Evolutionary conservation across 2,888 invertebrate genomes (phyloP).

Genomic region (Caenorhabditis uteleia): DNA sequence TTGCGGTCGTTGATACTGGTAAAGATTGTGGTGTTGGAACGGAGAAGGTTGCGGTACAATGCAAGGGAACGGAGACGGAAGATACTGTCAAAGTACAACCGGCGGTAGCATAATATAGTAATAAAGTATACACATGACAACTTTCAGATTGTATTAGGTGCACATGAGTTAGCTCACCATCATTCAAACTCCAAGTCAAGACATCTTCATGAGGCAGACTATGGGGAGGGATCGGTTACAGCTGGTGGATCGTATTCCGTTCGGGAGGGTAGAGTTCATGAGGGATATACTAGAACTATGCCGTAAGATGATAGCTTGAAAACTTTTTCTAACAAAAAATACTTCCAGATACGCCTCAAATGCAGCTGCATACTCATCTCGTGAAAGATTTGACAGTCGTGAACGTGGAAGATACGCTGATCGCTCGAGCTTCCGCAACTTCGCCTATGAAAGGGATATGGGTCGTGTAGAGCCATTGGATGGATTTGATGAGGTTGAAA

Average conservation of each 20-base stretch:
- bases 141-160: constrained; percentile 23
- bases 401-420: constrained; percentile 24
- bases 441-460: constrained; percentile 49
- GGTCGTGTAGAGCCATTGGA: constrained; percentile 47
- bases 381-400: constrained; percentile 17
- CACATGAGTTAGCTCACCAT: constrained; percentile 6
- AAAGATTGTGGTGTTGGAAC: constrained; percentile 36
- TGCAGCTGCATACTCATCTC: background rate
- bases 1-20: constrained; percentile 15
- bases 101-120: constrained; percentile 7
- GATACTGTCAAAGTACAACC: constrained; percentile 37
- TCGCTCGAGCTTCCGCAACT: constrained; percentile 47
- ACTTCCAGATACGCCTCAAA: constrained; percentile 15
- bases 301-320: constrained; percentile 8
- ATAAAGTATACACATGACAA: background rate
- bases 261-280: constrained; percentile 43
- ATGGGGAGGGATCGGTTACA: constrained; percentile 28
- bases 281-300: constrained; percentile 32
- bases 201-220: constrained; percentile 12
- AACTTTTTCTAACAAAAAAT: background rate
- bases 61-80: constrained; percentile 31
- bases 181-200: constrained; percentile 10
- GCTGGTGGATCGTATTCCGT: constrained; percentile 42
- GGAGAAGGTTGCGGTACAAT: constrained; percentile 21
- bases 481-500: constrained; percentile 50